A percentile compares a stretch with the other conserved stretches of the same genome.
These are phyloP conservation scores for Sphaeridia pumilis DNA, from an alignment of 2,888 invertebrate species.

Conservation along the genomic window DNA sequence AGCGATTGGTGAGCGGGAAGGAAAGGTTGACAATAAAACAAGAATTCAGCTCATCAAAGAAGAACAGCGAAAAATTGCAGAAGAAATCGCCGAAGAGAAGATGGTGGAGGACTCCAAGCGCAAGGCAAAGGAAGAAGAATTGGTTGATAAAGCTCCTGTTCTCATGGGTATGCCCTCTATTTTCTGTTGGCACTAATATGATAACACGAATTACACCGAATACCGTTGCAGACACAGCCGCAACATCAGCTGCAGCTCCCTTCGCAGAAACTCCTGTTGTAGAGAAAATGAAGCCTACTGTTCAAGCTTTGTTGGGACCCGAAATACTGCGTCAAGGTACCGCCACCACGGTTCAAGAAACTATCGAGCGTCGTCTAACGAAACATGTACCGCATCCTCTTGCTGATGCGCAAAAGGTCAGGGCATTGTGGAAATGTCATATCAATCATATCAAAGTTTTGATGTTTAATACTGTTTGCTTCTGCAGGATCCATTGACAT, in stretches of 20 bases:
- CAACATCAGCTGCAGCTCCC: too few relatives aligned
- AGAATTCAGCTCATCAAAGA: slow-evolving; percentile 80
- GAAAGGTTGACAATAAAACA: slow-evolving; percentile 81
- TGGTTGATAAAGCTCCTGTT: slow-evolving; percentile 3
- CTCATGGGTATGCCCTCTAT: not conserved
- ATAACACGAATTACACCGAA: too few relatives aligned
- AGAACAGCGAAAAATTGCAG: slow-evolving; percentile 74
- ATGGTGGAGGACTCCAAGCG: slow-evolving; percentile 13
- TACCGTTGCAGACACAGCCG: too few relatives aligned
- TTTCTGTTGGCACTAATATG: too few relatives aligned
- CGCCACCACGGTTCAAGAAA: slow-evolving; percentile 17
- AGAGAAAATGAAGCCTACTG: slow-evolving; percentile 4
- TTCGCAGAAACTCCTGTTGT: not conserved
- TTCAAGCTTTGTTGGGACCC: slow-evolving; percentile 12
- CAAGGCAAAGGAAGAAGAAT: slow-evolving; percentile 30
- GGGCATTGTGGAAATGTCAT: too few relatives aligned
- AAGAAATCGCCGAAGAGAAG: slow-evolving; percentile 47
- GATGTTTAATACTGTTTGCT: slow-evolving; percentile 43
- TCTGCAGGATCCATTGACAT: slow-evolving; percentile 46
- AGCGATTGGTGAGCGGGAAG: slow-evolving; percentile 88
- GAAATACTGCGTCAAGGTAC: slow-evolving; percentile 10
- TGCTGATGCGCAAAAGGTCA: slow-evolving; percentile 15
- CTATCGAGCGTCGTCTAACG: slow-evolving; percentile 12
- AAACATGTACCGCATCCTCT: slow-evolving; percentile 16
- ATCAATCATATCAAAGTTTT: slow-evolving; percentile 31